Conservation (phyloP, 1,140 invertebrate genomes). For the Stenopsyche tienmushanensis region DNA sequence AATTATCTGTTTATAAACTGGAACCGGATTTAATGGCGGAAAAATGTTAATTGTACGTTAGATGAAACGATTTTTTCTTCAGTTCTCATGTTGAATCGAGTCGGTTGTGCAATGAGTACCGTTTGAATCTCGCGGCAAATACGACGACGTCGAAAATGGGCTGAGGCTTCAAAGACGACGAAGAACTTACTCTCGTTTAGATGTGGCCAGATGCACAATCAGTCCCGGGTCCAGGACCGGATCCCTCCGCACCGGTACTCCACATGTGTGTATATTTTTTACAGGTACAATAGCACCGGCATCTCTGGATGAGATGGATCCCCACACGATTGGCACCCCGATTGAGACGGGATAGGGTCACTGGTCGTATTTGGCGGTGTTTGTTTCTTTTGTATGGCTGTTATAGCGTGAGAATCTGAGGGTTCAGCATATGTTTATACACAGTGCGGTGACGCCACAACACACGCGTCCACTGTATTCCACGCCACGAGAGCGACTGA, state of each 20-base stretch:
- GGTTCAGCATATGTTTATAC: not conserved
- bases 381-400: not conserved
- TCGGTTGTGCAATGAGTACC: not conserved
- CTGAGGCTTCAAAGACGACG: too few relatives aligned
- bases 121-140: not conserved
- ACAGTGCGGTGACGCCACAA: not conserved
- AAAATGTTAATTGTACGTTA: not conserved
- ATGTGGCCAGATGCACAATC: too few relatives aligned
- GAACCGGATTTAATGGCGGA: not conserved
- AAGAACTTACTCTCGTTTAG: too few relatives aligned
- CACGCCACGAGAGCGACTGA: conserved; percentile 13
- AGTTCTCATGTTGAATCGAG: too few relatives aligned
- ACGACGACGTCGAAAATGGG: too few relatives aligned
- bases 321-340: too few relatives aligned
- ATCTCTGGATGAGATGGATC: too few relatives aligned
- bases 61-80: too few relatives aligned
- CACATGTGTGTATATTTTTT: too few relatives aligned
- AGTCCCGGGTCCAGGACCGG: not conserved
- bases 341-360: too few relatives aligned
- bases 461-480: not conserved
- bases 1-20: not conserved
- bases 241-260: not conserved
- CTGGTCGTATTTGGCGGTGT: not conserved
- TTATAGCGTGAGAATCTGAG: too few relatives aligned
- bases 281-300: too few relatives aligned